Conservation (phyloP, 2,113 vertebrate genomes). For the Heptranchias perlo region DNA sequence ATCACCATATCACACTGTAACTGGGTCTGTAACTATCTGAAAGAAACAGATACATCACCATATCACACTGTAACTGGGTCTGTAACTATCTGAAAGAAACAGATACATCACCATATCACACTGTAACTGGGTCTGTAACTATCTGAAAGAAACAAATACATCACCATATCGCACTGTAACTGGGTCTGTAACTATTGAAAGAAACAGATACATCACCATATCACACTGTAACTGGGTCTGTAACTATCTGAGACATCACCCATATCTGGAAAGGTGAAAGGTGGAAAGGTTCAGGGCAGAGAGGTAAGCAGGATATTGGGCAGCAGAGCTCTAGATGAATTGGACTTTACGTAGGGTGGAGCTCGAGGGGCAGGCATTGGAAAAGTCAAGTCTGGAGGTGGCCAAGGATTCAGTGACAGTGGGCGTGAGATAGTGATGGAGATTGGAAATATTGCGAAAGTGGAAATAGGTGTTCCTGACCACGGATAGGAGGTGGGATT, state of each 20-base stretch:
- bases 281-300: background rate
- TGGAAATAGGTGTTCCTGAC: background rate
- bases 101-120: too few species aligned
- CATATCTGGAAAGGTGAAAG: background rate
- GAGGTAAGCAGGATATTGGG: background rate
- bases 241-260: background rate
- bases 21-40: background rate
- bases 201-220: background rate
- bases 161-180: background rate
- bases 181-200: background rate
- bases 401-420: background rate
- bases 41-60: background rate
- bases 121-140: background rate
- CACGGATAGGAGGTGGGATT: background rate
- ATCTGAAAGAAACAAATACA: background rate
- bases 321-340: too few species aligned
- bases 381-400: background rate
- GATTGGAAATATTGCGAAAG: background rate
- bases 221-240: background rate
- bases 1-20: background rate
- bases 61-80: background rate
- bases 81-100: background rate
- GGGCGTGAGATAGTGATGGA: background rate
- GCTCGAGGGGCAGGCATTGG: background rate
- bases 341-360: background rate